These are phyloP conservation scores for Achlya flavicornis DNA, from an alignment of 2,888 invertebrate genomes.

Conservation along the genomic window DNA sequence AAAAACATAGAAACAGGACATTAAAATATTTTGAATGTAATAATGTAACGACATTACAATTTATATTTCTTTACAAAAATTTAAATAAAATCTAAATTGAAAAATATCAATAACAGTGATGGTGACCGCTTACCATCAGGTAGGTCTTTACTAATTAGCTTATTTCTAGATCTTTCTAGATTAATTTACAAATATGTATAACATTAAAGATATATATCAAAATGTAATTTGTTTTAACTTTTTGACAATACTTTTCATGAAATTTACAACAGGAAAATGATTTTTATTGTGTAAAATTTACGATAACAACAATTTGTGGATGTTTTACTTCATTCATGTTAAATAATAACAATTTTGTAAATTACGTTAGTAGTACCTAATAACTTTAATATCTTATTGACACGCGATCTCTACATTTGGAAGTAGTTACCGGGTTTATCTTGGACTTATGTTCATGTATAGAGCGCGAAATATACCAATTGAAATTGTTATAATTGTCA, in stretches of 20 bases:
- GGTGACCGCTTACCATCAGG: too few species aligned
- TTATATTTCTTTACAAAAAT: too few species aligned
- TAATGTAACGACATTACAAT: too few species aligned
- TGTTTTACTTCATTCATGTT: constrained; percentile 23
- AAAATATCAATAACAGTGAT: too few species aligned
- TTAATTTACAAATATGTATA: too few species aligned
- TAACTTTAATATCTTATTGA: constrained; percentile 26
- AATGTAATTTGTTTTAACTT: too few species aligned
- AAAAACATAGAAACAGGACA: too few species aligned
- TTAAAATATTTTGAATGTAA: too few species aligned
- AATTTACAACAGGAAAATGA: background rate
- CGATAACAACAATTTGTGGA: background rate
- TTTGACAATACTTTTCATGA: background rate
- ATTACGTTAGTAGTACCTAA: constrained; percentile 30
- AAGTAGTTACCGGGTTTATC: background rate
- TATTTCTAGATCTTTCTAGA: too few species aligned
- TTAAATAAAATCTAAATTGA: too few species aligned
- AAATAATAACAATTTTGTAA: constrained; percentile 32
- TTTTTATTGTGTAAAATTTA: background rate
- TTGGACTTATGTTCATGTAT: background rate
- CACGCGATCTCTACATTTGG: constrained; percentile 32
- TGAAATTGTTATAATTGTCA: background rate
- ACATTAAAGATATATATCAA: too few species aligned
- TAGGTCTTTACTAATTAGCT: too few species aligned
- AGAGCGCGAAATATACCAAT: constrained; percentile 15